phyloP scores from a whole-genome alignment of 1,140 invertebrate species.

The Acromyrmex heyeri region DNA sequence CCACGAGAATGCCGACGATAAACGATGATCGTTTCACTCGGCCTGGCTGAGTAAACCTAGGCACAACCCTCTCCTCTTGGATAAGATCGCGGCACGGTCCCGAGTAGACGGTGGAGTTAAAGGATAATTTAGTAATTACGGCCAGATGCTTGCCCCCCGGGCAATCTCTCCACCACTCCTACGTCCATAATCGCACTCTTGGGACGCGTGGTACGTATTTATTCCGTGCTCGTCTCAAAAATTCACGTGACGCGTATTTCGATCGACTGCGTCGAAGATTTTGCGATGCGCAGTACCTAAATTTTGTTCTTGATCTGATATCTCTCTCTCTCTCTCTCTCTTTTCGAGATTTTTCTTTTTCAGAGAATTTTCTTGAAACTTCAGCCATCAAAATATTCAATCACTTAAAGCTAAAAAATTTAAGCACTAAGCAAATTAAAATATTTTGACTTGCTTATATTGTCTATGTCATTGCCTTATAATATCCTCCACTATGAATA shows the following conservation, averaged over 20 bases:
- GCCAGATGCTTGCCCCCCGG: conserved; percentile 75
- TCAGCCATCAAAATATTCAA: neutral
- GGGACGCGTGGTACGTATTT: conserved; percentile 30
- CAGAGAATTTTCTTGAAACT: neutral
- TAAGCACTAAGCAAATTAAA: no score
- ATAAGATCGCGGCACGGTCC: conserved; percentile 75
- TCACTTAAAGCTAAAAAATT: no score
- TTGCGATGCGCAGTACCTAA: neutral
- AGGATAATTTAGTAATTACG: conserved; percentile 78
- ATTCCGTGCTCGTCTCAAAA: conserved; percentile 3
- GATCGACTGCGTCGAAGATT: neutral
- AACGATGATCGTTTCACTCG: conserved; percentile 72
- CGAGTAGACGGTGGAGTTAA: conserved; percentile 75
- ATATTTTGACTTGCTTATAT: no score
- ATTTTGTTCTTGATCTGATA: neutral
- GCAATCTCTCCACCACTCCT: conserved; percentile 66
- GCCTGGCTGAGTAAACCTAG: conserved; percentile 73
- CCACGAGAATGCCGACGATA: conserved; percentile 63
- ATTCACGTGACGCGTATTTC: conserved; percentile 10
- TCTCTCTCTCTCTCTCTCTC: neutral
- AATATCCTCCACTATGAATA: no score
- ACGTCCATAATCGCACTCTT: conserved; percentile 63
- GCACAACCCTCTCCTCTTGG: conserved; percentile 70
- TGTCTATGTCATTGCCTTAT: no score
- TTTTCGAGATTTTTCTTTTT: neutral